Base-by-base conservation (phyloP, 1,140 invertebrate genomes). In the Drosophila navojoa region DNA sequence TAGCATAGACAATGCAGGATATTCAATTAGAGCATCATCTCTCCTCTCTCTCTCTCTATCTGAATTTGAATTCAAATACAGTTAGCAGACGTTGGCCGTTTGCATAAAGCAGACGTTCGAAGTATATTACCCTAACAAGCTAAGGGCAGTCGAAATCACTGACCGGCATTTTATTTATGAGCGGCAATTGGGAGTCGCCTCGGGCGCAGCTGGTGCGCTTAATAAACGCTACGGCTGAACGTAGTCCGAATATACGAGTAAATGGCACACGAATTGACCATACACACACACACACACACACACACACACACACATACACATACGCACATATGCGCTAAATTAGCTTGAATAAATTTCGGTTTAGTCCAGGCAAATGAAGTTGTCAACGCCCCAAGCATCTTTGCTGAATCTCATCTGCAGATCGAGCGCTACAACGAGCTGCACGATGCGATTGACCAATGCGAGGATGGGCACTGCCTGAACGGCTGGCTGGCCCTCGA, bases 401-500 rank as follows among this genome's bases (percentile, higher is more conserved):
- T 50, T 55, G 11, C 27, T 19, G 47, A 7, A 25, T 25, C 15
- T 38, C 6, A 13, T 15, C 45, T 40, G 10, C 71, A 92, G 91
- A 91, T 92, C 76, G 91, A 92, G 57, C 78, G 77, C 55, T 92
- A 92, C 52, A 91, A 80, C 53, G 84, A 91, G 38, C 64, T 92
- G 25, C 91, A 92, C 55, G 91, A 92, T 4, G 53, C 42, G 25
- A 87, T 92, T 32, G 91, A 92, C 29, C 90, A 89, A 58, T 57
- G 57, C 44, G 76, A 87, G 13, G 74, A 59, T 52, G 58, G 75
- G 13, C 63, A 82, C 19, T 84, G 74, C 67, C 94, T 97, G 80
- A 94, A 95, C 25, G 92, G 93, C 27, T 97, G 96, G 96, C 93
- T 97, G 22, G 92, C 93, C 57, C 92, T 97, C 0, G 94, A 97